These are phyloP conservation scores for Deladenus siricidicola DNA, from an alignment of 2,888 invertebrate genomes.

Conservation along the genomic window DNA sequence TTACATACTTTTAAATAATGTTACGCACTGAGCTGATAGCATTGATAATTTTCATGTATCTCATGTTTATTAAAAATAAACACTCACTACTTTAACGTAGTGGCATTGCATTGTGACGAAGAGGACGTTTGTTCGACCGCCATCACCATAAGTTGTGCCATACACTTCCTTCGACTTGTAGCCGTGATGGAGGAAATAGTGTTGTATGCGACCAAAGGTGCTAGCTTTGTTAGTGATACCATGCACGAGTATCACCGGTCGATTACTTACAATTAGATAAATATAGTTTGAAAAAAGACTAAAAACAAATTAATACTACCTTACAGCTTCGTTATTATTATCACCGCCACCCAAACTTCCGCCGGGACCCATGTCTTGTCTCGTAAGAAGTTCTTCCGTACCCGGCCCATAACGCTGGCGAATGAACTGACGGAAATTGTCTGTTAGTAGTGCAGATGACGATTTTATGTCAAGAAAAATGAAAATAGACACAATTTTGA, in stretches of 20 bases:
- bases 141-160: conserved; percentile 50
- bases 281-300: no score
- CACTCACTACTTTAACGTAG: conserved; percentile 43
- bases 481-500: no score
- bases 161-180: conserved; percentile 36
- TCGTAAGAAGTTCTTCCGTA: conserved; percentile 21
- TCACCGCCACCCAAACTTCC: conserved; percentile 35
- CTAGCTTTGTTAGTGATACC: conserved; percentile 37
- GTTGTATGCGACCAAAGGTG: conserved; percentile 22
- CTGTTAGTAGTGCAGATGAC: no score
- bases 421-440: conserved; percentile 24
- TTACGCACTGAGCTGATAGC: background rate
- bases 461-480: no score
- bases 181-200: conserved; percentile 25
- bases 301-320: no score
- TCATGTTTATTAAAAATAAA: no score
- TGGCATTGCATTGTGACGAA: conserved; percentile 47
- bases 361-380: conserved; percentile 30
- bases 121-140: conserved; percentile 40
- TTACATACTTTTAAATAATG: no score
- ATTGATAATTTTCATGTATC: no score
- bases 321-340: conserved; percentile 11
- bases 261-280: no score
- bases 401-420: conserved; percentile 23
- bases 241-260: conserved; percentile 38